A percentile compares a stretch with the other conserved stretches of the same genome.
Conservation (phyloP, 2,888 invertebrate species). For the Drosophila neutralis region DNA sequence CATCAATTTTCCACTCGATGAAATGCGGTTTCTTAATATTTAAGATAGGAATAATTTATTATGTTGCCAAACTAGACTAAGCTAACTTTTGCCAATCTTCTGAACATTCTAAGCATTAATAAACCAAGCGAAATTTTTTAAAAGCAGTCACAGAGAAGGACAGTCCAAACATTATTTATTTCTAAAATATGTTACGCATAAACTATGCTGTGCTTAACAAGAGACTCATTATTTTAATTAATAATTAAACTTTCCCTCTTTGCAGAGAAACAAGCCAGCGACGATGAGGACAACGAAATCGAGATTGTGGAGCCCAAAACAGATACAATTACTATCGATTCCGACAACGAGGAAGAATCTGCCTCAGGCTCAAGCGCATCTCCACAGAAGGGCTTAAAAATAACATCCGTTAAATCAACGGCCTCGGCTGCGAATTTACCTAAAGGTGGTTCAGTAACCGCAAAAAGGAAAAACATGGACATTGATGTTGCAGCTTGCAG, state of each 20-base stretch:
- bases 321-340: constrained; percentile 83
- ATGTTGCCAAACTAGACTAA: constrained; percentile 27
- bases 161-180: neutral
- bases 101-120: constrained; percentile 32
- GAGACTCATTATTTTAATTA: neutral
- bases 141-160: neutral
- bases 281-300: constrained; percentile 84
- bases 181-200: neutral
- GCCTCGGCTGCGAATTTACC: constrained; percentile 1
- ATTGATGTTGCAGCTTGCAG: constrained; percentile 68
- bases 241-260: constrained; percentile 15
- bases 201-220: neutral
- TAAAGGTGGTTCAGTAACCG: neutral
- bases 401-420: constrained; percentile 49
- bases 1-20: constrained; percentile 76
- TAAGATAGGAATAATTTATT: constrained; percentile 20
- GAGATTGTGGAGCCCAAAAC: constrained; percentile 85
- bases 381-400: constrained; percentile 34
- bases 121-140: constrained; percentile 25
- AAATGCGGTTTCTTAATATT: constrained; percentile 74
- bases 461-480: constrained; percentile 31
- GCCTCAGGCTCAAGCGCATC: constrained; percentile 29
- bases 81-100: constrained; percentile 18
- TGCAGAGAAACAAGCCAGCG: constrained; percentile 84
- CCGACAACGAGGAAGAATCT: constrained; percentile 83